Base-by-base conservation (phyloP, 2,113 vertebrate genomes). In the Mandrillus leucophaeus region DNA sequence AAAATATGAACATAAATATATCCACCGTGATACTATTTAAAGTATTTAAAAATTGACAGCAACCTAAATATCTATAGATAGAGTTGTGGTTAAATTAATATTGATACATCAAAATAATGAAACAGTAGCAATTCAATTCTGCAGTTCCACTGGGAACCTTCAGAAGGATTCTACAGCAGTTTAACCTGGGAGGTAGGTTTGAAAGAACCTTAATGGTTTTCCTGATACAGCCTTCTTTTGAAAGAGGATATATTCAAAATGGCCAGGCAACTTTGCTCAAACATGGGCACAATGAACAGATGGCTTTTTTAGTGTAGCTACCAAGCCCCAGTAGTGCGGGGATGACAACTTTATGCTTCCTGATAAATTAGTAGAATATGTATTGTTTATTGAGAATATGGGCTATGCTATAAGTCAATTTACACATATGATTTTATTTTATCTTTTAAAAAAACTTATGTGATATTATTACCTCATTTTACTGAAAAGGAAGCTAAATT, bases 181-280 rank as follows among this genome's bases (percentile, higher is more conserved):
- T 72, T 96, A n/a, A 82, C 75, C 6, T 11, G 5, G 43, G n/a
- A 95, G 64, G 18, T 94, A 57, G 5, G 7, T 72, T 81, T 52
- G n/a, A 92, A 97, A 93, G 55, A 70, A 87, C 57, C 25, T 72
- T 68, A 55, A 59, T 57, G 50, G 30, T 16, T 66, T 93, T 95
- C 86, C 75, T 48, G 70, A 93, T 11, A 52, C 0, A 88, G 1
- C 27, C 48, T 70, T 40, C 38, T 89, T 88, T 86, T 72, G 64
- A 88, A 95, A 92, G 23, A 5, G 10, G 18, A 70, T 52, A 25
- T 59, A 95, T 85, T 92, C 72, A 81, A 95, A 83, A 73, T 72
- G 57, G 81, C n/a, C 2, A 38, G 45, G 11, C 38, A 61, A 6
- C 35, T 83, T 87, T 64, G 4, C 32, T 96, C n/a, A 83, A 22